Evolutionary conservation across 2,113 vertebrate genomes (phyloP).

Genomic region (Tachycineta bicolor): DNA sequence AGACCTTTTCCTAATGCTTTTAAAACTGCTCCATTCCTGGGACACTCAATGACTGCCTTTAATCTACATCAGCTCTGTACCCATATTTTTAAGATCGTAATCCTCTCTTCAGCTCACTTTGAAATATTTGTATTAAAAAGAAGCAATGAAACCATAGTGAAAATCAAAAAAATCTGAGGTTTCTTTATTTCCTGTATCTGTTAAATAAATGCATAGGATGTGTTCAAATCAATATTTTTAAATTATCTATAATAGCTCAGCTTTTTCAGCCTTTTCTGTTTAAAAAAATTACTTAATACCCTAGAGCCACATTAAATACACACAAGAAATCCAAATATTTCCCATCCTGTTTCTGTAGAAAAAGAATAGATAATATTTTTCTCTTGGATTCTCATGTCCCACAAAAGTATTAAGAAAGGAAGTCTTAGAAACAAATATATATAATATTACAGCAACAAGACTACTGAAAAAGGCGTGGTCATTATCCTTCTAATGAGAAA

Average conservation of each 20-base stretch:
- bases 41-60: neutral
- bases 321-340: neutral
- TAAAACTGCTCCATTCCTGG: neutral
- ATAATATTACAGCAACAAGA: neutral
- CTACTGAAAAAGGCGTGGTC: neutral
- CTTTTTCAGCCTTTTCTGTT: neutral
- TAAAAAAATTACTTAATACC: neutral
- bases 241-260: neutral
- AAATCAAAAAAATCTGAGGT: neutral
- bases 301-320: neutral
- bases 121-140: neutral
- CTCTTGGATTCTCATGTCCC: neutral
- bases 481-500: neutral
- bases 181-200: neutral
- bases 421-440: neutral
- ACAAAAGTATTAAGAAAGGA: neutral
- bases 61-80: neutral
- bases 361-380: neutral
- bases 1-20: neutral
- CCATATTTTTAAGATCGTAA: fast-evolving
- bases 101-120: neutral
- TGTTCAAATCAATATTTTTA: neutral
- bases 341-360: neutral
- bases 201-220: neutral
- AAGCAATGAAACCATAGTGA: neutral